A percentile compares a stretch with the other conserved stretches of the same genome.
phyloP scores from a whole-genome alignment of 2,113 vertebrate genomes.

The Mastomys natalensis region DNA sequence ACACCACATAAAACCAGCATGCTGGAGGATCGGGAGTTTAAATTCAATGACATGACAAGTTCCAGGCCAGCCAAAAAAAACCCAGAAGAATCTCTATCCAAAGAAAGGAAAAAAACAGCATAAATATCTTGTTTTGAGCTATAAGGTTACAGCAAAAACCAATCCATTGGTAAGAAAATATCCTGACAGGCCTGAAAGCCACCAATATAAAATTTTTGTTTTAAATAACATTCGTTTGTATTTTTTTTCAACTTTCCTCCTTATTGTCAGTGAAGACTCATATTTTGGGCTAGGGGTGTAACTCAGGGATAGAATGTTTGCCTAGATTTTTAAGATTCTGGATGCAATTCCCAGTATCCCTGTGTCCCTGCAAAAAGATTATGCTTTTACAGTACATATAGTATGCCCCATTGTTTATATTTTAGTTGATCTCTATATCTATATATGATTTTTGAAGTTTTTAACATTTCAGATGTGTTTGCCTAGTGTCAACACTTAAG shows the following conservation, averaged over 20 bases:
- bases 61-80: not conserved
- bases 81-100: not conserved
- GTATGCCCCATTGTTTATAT: not conserved
- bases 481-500: not conserved
- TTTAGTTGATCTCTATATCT: conserved; percentile 35
- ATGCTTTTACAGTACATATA: not conserved
- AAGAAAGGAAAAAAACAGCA: not conserved
- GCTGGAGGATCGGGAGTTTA: not conserved
- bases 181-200: not conserved
- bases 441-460: not conserved
- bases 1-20: not conserved
- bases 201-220: not conserved
- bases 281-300: not conserved
- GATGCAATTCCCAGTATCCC: not conserved
- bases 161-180: conserved; percentile 9
- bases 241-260: not conserved
- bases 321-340: not conserved
- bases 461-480: not conserved
- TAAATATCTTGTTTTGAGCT: conserved; percentile 1
- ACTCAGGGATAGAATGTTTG: not conserved
- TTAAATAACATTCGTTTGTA: not conserved
- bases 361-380: not conserved
- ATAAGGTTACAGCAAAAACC: conserved; percentile 31
- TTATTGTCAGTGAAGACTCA: not conserved
- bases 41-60: not conserved